Evolutionary conservation across 2,113 vertebrate species (phyloP).

Genomic region (Oryzias celebensis): DNA sequence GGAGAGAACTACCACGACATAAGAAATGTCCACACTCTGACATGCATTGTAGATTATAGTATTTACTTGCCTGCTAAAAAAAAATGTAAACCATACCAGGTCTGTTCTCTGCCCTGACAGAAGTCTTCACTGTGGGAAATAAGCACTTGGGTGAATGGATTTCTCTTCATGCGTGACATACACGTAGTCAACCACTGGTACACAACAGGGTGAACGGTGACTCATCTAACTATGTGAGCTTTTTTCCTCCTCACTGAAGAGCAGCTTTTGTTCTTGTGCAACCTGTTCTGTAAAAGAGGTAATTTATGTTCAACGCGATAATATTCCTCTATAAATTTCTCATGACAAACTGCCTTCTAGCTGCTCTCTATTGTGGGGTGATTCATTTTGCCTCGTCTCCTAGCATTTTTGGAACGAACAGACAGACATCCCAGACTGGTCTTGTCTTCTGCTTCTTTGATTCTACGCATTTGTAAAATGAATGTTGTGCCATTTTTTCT

Average conservation of each 20-base stretch:
- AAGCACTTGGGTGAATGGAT: conserved; percentile 40
- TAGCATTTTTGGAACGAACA: conserved; percentile 6
- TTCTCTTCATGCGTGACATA: conserved; percentile 49
- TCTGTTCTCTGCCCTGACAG: conserved; percentile 44
- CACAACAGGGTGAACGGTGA: conserved; percentile 49
- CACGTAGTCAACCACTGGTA: conserved; percentile 52
- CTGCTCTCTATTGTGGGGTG: conserved; percentile 7
- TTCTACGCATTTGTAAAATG: too few species aligned
- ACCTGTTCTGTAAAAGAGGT: conserved; percentile 15
- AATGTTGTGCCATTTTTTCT: too few species aligned
- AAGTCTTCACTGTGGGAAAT: conserved; percentile 56
- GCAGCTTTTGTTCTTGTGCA: conserved; percentile 35
- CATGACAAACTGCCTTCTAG: conserved; percentile 16
- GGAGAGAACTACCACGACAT: conserved; percentile 17
- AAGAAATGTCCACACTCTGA: conserved; percentile 19
- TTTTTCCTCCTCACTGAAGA: conserved; percentile 13
- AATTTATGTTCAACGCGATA: conserved; percentile 17
- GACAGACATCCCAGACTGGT: not conserved
- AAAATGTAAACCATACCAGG: conserved; percentile 26
- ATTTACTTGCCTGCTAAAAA: conserved; percentile 38
- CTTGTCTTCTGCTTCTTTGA: too few species aligned
- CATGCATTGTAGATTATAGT: conserved; percentile 34
- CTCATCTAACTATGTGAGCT: conserved; percentile 41
- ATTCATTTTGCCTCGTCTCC: conserved; percentile 6
- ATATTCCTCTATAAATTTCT: conserved; percentile 13